Evolutionary conservation across 2,888 invertebrate genomes (phyloP).

Genomic region (Mylabris sibirica): DNA sequence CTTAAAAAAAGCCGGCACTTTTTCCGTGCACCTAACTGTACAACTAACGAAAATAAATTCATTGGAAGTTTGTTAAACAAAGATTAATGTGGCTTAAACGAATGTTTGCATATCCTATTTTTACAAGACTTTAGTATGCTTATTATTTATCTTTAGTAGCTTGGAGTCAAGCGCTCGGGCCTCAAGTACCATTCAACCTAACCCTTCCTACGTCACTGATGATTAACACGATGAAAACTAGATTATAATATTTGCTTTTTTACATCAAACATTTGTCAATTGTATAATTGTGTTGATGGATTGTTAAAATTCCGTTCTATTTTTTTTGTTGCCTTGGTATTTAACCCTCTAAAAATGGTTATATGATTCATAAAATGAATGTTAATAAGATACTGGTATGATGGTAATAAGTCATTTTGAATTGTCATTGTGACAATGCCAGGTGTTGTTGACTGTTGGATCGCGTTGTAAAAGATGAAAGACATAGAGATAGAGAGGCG

Average conservation of each 20-base stretch:
- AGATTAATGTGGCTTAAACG: no score
- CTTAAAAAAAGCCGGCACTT: no score
- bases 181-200: no score
- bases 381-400: background rate
- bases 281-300: background rate
- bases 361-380: background rate
- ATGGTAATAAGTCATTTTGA: conserved; percentile 1
- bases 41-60: no score
- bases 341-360: background rate
- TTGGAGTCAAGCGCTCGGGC: no score
- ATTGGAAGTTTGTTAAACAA: no score
- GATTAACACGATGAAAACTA: conserved; percentile 33
- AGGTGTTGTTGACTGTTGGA: background rate
- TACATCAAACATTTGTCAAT: background rate
- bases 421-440: background rate
- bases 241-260: background rate
- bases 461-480: background rate
- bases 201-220: no score
- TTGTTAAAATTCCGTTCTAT: no score
- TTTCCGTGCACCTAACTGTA: no score
- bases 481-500: background rate
- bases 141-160: no score
- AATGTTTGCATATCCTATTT: no score
- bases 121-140: no score
- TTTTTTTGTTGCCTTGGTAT: background rate